These are phyloP conservation scores for Hypselothyrea guttata DNA, from an alignment of 2,888 invertebrate genomes.

Conservation along the genomic window DNA sequence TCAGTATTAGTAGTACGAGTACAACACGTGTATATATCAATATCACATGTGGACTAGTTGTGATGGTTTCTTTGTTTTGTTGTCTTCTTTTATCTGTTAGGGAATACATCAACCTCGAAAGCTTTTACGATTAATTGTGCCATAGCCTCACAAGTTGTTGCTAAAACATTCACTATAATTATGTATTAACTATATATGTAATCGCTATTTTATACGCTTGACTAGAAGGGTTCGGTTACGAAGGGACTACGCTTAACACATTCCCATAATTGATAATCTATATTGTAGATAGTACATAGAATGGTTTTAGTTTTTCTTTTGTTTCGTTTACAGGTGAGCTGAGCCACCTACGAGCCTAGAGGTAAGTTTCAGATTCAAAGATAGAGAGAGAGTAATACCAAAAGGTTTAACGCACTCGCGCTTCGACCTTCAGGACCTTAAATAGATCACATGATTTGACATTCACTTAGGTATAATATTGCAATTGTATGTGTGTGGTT, in stretches of 20 bases:
- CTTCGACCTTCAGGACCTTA: constrained; percentile 75
- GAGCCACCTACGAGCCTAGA: constrained; percentile 48
- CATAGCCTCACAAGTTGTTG: constrained; percentile 53
- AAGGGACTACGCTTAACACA: constrained; percentile 36
- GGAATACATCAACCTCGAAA: constrained; percentile 35
- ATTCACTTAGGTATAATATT: constrained; percentile 79
- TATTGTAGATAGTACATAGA: constrained; percentile 25
- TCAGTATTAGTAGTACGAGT: constrained; percentile 19
- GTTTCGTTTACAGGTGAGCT: constrained; percentile 22
- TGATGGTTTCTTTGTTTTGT: constrained; percentile 25
- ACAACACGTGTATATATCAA: constrained; percentile 39
- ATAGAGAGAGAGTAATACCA: constrained; percentile 47
- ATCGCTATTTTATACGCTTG: constrained; percentile 50
- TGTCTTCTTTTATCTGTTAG: too few relatives aligned
- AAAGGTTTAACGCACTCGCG: constrained; percentile 56
- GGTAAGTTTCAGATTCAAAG: constrained; percentile 35
- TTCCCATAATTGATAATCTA: constrained; percentile 23
- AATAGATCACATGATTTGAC: constrained; percentile 82
- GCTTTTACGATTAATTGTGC: constrained; percentile 27
- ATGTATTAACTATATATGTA: constrained; percentile 17
- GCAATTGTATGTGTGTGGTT: constrained; percentile 59
- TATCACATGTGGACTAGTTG: constrained; percentile 70
- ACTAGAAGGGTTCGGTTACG: constrained; percentile 60
- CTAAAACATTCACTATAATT: constrained; percentile 27
- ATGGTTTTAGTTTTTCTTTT: constrained; percentile 4